These are phyloP conservation scores for Solenodon paradoxus DNA, from an alignment of 2,113 vertebrate genomes.

Conservation along the genomic window DNA sequence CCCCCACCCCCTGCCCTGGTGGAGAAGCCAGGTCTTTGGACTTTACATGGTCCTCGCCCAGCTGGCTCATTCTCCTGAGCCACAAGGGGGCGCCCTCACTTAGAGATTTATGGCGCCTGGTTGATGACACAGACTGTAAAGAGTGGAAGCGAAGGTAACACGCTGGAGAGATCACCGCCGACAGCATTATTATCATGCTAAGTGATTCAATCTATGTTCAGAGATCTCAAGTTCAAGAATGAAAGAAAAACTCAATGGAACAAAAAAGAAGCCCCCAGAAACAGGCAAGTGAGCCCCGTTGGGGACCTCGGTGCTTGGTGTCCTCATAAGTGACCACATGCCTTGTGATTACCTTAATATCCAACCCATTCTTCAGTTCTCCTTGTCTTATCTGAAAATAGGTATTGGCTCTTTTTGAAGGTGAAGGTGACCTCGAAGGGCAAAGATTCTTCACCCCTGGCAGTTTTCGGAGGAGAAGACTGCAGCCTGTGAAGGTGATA, in stretches of 20 bases:
- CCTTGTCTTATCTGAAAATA: constrained; percentile 18
- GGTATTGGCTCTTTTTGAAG: not conserved
- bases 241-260: not conserved
- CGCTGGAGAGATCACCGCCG: not conserved
- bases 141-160: not conserved
- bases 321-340: not conserved
- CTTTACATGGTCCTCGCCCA: too few relatives aligned
- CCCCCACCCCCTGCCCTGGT: too few relatives aligned
- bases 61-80: too few relatives aligned
- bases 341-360: not conserved
- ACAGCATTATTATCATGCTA: not conserved
- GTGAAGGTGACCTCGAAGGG: constrained; percentile 3
- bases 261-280: not conserved
- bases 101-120: not conserved
- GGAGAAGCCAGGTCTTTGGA: too few relatives aligned
- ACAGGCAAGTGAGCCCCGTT: not conserved
- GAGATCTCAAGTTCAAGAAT: not conserved
- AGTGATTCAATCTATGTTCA: not conserved
- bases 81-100: too few relatives aligned
- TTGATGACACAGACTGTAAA: not conserved
- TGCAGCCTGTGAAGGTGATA: not conserved
- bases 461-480: not conserved
- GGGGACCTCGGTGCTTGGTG: not conserved
- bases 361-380: not conserved
- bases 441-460: not conserved